These are phyloP conservation scores for Lasioglossum zephyrum DNA, from an alignment of 2,888 invertebrate genomes.

Conservation along the genomic window DNA sequence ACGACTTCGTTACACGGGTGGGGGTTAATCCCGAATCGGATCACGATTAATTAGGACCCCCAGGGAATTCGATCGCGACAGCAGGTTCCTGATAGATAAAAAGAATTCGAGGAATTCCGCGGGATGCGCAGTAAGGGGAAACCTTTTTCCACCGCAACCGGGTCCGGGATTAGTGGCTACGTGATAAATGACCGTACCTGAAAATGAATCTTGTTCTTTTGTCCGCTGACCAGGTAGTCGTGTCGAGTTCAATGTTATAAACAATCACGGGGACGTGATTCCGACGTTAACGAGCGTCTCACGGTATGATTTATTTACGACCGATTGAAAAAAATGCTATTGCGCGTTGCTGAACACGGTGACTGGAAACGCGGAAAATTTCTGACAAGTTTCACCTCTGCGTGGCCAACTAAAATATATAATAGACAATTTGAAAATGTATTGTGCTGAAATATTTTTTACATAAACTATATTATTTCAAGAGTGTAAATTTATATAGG, in stretches of 20 bases:
- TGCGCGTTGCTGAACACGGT: too few relatives aligned
- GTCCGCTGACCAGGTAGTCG: not conserved
- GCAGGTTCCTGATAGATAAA: not conserved
- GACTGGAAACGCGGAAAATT: not conserved
- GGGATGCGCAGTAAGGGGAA: not conserved
- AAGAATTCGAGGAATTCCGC: conserved; percentile 2
- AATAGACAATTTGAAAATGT: too few relatives aligned
- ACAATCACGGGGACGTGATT: not conserved
- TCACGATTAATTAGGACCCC: conserved; percentile 8
- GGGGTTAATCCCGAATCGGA: not conserved
- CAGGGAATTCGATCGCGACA: not conserved
- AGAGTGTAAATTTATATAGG: too few relatives aligned
- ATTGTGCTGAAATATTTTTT: too few relatives aligned
- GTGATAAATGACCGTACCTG: not conserved
- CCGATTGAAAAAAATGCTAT: not conserved
- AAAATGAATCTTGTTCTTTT: conserved; percentile 7
- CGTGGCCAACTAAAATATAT: too few relatives aligned
- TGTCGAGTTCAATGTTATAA: not conserved
- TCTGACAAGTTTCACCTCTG: not conserved
- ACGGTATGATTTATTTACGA: not conserved
- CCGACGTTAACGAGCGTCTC: not conserved
- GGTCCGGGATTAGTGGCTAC: not conserved
- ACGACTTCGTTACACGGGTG: not conserved
- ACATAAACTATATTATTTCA: too few relatives aligned
- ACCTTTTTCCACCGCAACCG: conserved; percentile 1